Conservation (phyloP, 2,797 vertebrate genomes). For the Halcyon leucocephala region DNA sequence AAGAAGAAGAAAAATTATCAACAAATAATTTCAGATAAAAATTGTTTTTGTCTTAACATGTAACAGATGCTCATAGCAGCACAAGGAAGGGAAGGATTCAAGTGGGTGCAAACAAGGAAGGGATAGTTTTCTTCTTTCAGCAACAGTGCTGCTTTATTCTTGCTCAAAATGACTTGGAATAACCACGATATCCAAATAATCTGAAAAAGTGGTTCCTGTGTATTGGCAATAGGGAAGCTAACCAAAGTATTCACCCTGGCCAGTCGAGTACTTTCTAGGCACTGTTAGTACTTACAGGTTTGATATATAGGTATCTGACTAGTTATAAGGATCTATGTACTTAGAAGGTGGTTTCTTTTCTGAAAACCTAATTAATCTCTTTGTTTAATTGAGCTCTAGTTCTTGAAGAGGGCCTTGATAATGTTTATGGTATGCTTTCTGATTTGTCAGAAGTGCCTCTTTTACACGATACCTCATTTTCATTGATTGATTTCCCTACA, state of each 20-base stretch:
- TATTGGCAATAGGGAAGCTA: not conserved
- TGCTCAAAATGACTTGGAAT: not conserved
- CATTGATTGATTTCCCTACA: not conserved
- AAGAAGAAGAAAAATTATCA: not conserved
- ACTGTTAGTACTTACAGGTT: not conserved
- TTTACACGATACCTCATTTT: not conserved
- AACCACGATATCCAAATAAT: not conserved
- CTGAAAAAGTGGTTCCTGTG: not conserved
- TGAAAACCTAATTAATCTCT: not conserved
- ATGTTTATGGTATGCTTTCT: not conserved
- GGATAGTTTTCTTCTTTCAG: not conserved
- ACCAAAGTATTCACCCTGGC: not conserved
- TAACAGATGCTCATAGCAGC: not conserved
- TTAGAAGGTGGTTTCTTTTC: not conserved
- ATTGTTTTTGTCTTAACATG: not conserved
- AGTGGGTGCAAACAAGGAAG: not conserved
- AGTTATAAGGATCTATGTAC: not conserved
- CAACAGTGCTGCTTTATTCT: not conserved
- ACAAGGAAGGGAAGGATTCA: not conserved
- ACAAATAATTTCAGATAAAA: not conserved
- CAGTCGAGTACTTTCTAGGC: not conserved
- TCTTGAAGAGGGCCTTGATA: not conserved
- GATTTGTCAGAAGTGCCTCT: not conserved
- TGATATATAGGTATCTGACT: not conserved
- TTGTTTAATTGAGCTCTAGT: not conserved